These are phyloP conservation scores for Platyrinchus mystaceus DNA, from an alignment of 2,797 vertebrate species.

Conservation along the genomic window DNA sequence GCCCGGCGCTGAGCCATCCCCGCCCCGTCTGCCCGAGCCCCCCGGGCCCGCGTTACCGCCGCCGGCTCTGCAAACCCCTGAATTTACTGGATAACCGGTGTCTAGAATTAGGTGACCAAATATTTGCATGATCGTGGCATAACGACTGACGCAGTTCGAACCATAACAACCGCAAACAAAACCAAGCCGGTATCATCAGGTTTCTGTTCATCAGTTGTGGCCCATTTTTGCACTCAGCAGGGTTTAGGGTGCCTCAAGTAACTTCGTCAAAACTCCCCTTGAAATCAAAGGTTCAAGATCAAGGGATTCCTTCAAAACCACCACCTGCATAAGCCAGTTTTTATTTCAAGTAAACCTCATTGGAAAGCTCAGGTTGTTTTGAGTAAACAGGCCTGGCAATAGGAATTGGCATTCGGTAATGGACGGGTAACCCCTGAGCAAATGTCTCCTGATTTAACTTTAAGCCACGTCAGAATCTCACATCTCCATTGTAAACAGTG, in stretches of 20 bases:
- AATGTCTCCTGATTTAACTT: background rate
- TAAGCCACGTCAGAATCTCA: background rate
- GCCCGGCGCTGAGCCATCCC: background rate
- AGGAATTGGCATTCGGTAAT: fast-evolving
- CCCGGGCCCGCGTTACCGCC: background rate
- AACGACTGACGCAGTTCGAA: background rate
- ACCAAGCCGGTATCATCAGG: fast-evolving
- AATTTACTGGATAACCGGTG: background rate
- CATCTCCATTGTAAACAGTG: background rate
- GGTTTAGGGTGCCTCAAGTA: background rate
- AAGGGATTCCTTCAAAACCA: background rate
- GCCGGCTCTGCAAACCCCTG: fast-evolving
- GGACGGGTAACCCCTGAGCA: background rate
- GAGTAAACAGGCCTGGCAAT: background rate
- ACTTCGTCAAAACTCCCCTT: background rate
- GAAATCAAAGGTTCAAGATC: background rate
- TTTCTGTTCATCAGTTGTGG: background rate
- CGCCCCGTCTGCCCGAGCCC: too few relatives aligned
- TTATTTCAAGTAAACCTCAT: background rate
- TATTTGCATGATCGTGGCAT: background rate
- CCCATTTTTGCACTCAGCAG: background rate
- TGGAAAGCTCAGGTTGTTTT: background rate
- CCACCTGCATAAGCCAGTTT: background rate
- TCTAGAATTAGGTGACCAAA: too few relatives aligned
- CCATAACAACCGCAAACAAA: background rate